Conservation (phyloP, 2,888 invertebrate species). For the Agonopterix subpropinquella region DNA sequence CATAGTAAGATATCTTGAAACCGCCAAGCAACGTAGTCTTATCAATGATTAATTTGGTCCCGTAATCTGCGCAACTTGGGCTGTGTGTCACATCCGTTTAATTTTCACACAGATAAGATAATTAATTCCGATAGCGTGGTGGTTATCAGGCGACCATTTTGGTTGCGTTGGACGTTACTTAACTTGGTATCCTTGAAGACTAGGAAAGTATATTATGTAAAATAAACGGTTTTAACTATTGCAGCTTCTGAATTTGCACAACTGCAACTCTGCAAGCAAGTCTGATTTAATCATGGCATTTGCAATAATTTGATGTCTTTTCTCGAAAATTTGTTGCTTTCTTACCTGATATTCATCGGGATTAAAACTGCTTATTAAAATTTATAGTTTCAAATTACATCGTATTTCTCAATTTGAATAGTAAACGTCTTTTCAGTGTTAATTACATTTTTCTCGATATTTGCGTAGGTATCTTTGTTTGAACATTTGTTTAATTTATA, state of each 20-base stretch:
- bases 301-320: no score
- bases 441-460: no score
- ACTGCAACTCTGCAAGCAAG: neutral
- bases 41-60: constrained; percentile 57
- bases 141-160: constrained; percentile 31
- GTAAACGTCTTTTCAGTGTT: no score
- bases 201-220: constrained; percentile 7
- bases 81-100: constrained; percentile 47
- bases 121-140: constrained; percentile 37
- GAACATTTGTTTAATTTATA: no score
- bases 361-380: no score
- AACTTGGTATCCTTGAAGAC: constrained; percentile 15
- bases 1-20: constrained; percentile 2
- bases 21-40: constrained; percentile 16
- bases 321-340: no score
- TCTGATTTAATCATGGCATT: neutral
- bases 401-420: no score
- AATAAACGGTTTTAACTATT: constrained; percentile 7
- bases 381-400: no score
- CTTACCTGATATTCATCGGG: no score
- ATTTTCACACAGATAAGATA: constrained; percentile 63
- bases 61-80: constrained; percentile 42
- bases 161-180: constrained; percentile 22
- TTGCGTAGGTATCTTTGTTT: no score
- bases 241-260: neutral